Percentiles rank a stretch among this genome's conserved stretches.
Conservation (phyloP, 1,140 invertebrate species). For the Dendrolimus kikuchii region DNA sequence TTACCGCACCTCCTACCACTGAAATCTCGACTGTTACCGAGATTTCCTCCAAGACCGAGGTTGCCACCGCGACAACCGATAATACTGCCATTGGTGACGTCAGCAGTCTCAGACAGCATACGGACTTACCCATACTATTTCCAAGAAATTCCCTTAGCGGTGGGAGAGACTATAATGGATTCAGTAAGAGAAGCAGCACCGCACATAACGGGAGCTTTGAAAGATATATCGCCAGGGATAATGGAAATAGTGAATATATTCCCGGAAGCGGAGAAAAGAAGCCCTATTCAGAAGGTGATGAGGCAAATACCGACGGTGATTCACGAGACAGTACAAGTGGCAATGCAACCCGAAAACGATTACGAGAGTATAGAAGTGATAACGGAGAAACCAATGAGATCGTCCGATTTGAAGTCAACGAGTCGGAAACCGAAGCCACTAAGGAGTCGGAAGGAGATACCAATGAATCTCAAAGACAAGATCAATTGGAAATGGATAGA, state of each 20-base stretch:
- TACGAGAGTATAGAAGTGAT: conserved; percentile 22
- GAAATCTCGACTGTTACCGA: conserved; percentile 25
- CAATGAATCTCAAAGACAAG: conserved; percentile 41
- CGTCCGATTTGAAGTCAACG: background rate
- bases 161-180: conserved; percentile 60
- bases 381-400: conserved; percentile 18
- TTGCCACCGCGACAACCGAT: conserved; percentile 50
- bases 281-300: conserved; percentile 46
- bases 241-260: conserved; percentile 58
- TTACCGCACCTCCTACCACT: conserved; percentile 38
- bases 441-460: conserved; percentile 25
- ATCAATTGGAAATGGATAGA: conserved; percentile 48
- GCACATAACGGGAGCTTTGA: conserved; percentile 53
- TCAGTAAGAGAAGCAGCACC: conserved; percentile 56
- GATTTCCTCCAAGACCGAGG: conserved; percentile 27
- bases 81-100: conserved; percentile 53
- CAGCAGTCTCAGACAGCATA: conserved; percentile 54
- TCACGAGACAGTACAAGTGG: conserved; percentile 53
- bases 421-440: conserved; percentile 17
- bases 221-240: conserved; percentile 58
- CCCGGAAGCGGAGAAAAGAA: conserved; percentile 35
- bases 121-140: conserved; percentile 61
- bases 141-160: conserved; percentile 60
- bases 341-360: conserved; percentile 32
- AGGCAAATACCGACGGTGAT: conserved; percentile 49